Conservation (phyloP, 1,140 invertebrate species). For the Carposina sasakii region DNA sequence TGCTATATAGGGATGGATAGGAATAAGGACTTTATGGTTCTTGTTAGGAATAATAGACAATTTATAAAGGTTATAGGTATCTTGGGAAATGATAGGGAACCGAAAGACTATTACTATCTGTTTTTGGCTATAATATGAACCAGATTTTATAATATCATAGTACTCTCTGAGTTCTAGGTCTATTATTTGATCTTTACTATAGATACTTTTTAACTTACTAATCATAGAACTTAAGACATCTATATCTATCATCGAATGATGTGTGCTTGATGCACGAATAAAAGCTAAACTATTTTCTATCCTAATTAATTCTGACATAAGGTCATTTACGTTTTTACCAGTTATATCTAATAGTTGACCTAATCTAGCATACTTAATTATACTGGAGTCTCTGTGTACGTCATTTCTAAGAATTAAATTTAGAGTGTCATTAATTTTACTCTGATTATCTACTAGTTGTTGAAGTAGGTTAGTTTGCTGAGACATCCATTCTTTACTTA, state of each 20-base stretch:
- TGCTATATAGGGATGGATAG: background rate
- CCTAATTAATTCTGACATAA: background rate
- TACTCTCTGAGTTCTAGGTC: background rate
- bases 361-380: background rate
- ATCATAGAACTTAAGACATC: background rate
- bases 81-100: background rate
- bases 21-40: background rate
- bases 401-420: background rate
- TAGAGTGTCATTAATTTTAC: background rate
- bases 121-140: background rate
- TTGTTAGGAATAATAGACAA: background rate
- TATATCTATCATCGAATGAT: background rate
- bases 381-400: background rate
- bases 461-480: background rate
- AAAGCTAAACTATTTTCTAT: background rate
- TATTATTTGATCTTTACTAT: background rate
- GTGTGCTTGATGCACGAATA: background rate
- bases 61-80: background rate
- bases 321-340: background rate
- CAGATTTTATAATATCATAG: background rate
- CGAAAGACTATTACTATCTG: background rate
- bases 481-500: slow-evolving; percentile 2
- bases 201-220: background rate
- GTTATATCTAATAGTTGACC: background rate
- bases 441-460: background rate